Conservation (phyloP, 2,797 vertebrate species). For the Lacerta agilis region DNA sequence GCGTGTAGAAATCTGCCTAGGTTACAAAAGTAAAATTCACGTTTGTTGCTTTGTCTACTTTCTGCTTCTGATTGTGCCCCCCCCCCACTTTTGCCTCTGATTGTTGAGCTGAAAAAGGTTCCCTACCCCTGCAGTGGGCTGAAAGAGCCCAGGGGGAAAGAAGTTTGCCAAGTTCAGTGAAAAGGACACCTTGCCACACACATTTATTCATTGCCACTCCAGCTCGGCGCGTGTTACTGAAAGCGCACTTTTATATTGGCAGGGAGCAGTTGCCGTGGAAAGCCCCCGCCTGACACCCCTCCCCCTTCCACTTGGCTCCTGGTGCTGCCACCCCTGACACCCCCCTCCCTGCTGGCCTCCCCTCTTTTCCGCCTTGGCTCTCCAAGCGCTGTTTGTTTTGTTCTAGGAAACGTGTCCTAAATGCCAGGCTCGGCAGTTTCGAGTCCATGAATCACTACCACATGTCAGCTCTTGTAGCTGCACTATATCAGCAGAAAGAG, state of each 20-base stretch:
- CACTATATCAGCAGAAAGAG: constrained; percentile 7
- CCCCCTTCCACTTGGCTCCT: background rate
- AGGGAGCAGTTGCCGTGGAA: background rate
- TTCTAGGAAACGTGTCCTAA: constrained; percentile 12
- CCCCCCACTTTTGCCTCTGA: no score
- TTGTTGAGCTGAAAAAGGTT: no score
- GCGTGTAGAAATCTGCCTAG: no score
- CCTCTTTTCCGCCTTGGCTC: background rate
- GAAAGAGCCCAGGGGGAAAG: background rate
- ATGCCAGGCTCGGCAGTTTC: constrained; percentile 17
- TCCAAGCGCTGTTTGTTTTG: constrained; percentile 8
- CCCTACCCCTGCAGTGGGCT: background rate
- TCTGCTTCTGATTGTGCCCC: no score
- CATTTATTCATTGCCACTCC: background rate
- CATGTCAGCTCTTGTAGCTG: background rate
- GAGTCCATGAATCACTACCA: constrained; percentile 30
- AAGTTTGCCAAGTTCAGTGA: background rate
- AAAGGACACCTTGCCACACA: background rate
- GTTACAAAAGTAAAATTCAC: no score
- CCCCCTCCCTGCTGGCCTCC: background rate
- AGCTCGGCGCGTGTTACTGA: background rate
- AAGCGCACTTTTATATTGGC: background rate
- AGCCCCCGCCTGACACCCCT: background rate
- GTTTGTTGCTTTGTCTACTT: no score
- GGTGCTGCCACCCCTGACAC: no score